These are phyloP conservation scores for Listronotus bonariensis DNA, from an alignment of 1,140 invertebrate genomes.

Conservation along the genomic window DNA sequence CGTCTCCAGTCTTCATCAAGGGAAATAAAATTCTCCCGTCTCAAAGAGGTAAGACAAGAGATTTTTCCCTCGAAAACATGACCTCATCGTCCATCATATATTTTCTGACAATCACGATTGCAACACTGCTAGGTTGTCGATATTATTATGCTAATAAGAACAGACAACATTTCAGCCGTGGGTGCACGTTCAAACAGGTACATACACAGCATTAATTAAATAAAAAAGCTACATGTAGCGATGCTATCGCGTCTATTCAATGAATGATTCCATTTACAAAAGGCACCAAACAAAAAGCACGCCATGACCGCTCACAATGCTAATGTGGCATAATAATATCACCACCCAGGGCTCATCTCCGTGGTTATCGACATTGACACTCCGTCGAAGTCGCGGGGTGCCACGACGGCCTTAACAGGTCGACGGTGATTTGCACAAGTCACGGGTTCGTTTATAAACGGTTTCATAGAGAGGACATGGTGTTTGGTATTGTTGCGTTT, in stretches of 20 bases:
- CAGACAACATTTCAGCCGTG: conserved; percentile 21
- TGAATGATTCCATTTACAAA: conserved; percentile 31
- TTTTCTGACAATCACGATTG: too few species aligned
- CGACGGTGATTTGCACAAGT: conserved; percentile 31
- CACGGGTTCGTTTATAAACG: conserved; percentile 15
- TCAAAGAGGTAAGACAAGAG: too few species aligned
- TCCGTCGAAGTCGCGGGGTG: conserved; percentile 30
- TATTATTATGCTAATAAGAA: conserved; percentile 33
- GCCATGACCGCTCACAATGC: conserved; percentile 40
- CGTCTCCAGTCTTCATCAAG: too few species aligned
- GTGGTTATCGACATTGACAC: conserved; percentile 43
- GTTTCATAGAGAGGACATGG: conserved; percentile 25
- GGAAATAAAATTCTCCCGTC: too few species aligned
- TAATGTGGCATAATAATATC: conserved; percentile 45
- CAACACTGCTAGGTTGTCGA: conserved; percentile 7
- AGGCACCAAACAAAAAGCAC: conserved; percentile 20
- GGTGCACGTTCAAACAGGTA: conserved; percentile 26
- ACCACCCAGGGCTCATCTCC: conserved; percentile 44
- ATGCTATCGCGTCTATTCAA: conserved; percentile 22
- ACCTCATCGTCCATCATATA: too few species aligned
- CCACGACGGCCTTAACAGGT: conserved; percentile 20
- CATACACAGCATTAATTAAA: conserved; percentile 27
- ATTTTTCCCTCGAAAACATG: too few species aligned
- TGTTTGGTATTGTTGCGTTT: conserved; percentile 14
- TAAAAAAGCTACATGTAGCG: conserved; percentile 27